Evolutionary conservation across 2,888 invertebrate species (phyloP).

Genomic region (Drosophila neonasuta): DNA sequence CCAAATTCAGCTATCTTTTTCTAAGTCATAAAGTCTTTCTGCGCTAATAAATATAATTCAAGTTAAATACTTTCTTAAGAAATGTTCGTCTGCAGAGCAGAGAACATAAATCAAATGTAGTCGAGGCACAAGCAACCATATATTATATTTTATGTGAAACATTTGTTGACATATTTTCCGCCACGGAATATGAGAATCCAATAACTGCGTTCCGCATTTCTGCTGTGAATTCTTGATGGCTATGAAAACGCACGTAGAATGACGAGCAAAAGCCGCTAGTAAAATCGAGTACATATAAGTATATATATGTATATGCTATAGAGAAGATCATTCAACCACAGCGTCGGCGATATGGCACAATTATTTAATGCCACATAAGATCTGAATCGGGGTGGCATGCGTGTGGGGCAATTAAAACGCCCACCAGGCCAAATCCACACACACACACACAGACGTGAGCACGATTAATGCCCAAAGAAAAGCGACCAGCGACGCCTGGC

Average conservation of each 20-base stretch:
- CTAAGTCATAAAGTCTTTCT: background rate
- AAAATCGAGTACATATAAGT: conserved; percentile 1
- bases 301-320: conserved; percentile 3
- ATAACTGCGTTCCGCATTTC: background rate
- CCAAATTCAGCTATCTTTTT: background rate
- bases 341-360: conserved; percentile 41
- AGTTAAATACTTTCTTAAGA: background rate
- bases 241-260: conserved; percentile 2
- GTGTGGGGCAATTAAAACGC: conserved; percentile 63
- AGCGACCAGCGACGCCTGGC: conserved; percentile 19
- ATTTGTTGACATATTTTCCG: conserved; percentile 1
- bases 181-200: too few relatives aligned
- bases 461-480: conserved; percentile 42
- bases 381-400: conserved; percentile 14
- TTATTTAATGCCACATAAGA: conserved; percentile 55
- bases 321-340: conserved; percentile 51
- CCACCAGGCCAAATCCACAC: conserved; percentile 35
- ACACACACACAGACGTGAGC: conserved; percentile 2
- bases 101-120: conserved; percentile 5
- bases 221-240: background rate
- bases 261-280: background rate
- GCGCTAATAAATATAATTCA: conserved; percentile 3
- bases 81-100: background rate
- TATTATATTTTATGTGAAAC: conserved; percentile 4
- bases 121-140: background rate